Percentiles rank a stretch among this genome's conserved stretches.
phyloP scores from a whole-genome alignment of 2,888 invertebrate genomes.

The Actias luna region DNA sequence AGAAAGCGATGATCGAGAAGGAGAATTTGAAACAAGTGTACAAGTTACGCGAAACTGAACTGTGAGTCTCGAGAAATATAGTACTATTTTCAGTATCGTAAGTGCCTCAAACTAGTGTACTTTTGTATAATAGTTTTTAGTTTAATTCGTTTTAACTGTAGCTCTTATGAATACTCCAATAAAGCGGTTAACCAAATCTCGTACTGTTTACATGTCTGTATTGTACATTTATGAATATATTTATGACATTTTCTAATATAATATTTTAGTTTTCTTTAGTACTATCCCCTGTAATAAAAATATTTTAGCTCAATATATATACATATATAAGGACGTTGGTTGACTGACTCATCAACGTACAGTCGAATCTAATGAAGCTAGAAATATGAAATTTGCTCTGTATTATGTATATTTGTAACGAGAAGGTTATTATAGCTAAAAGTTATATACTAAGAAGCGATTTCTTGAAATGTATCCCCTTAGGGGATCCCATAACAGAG shows the following conservation, averaged over 20 bases:
- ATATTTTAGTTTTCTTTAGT: not conserved
- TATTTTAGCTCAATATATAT: no score
- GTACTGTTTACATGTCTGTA: conserved; percentile 3
- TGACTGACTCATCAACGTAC: no score
- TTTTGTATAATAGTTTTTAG: conserved; percentile 15
- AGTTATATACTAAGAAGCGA: no score
- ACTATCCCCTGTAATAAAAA: not conserved
- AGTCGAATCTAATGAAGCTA: no score
- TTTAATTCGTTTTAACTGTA: conserved; percentile 6
- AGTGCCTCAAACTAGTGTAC: conserved; percentile 17
- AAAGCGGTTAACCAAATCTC: not conserved
- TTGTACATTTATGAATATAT: conserved; percentile 13
- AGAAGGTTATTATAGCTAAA: no score
- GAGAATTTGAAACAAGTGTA: conserved; percentile 53
- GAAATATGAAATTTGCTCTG: no score
- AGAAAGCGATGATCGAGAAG: conserved; percentile 59
- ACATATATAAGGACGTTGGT: no score
- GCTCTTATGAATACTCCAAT: conserved; percentile 1
- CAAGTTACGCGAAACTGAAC: conserved; percentile 71
- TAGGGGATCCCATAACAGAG: no score
- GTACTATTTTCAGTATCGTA: conserved; percentile 15
- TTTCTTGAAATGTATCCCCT: no score
- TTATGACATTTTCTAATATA: not conserved
- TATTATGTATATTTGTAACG: no score
- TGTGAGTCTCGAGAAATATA: conserved; percentile 34